Evolutionary conservation across 2,113 vertebrate genomes (phyloP), one percentile per base, ranked within the genome.

Genomic region (Prietella phreatophila): DNA sequence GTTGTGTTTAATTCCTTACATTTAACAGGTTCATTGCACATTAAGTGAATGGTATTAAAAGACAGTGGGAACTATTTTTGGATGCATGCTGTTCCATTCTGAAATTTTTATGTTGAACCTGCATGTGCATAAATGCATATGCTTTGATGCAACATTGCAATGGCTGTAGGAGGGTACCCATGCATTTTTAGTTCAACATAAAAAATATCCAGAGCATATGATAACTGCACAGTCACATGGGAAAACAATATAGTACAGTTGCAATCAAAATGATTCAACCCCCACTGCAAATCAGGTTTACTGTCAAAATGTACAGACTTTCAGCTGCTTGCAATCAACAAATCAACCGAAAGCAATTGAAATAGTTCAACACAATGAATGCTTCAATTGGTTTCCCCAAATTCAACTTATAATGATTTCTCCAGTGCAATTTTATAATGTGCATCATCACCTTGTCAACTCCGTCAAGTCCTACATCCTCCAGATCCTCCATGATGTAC

Each of bases 401-500:
- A 47, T 47, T 47, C 42, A 7, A 47, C 42, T 47, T 47, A 47
- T 47, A 47, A 47, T 47, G 42, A 47, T 5, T 7, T 42, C 39
- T 42, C 39, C 39, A 47, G 42, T 47, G 42, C 5, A 47, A 47
- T 47, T 13, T 10, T 53, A 33, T 25, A 42, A 25, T 15, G 5
- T 82, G 33, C 33, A 65, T 87, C 47, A 75, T 89, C 73, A 91
- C 90, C 95, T 97, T 97, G 91, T 98, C 96, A 36, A 84, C 88
- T 83, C 82, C 91, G 93, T 99, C 96, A 83, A 98, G 91, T 86
- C 82, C 86, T 63, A 96, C n/a, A 0, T 96, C 94, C 58, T 98
- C 97, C 61, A 98, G 96, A 88, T 97, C 94, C 88, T 97, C 97
- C 95, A 96, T 94, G 67, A 97, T 93, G 90, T 96, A 99, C 36